Evolutionary conservation across 2,113 vertebrate species (phyloP).

Genomic region (Epinephelus lanceolatus): DNA sequence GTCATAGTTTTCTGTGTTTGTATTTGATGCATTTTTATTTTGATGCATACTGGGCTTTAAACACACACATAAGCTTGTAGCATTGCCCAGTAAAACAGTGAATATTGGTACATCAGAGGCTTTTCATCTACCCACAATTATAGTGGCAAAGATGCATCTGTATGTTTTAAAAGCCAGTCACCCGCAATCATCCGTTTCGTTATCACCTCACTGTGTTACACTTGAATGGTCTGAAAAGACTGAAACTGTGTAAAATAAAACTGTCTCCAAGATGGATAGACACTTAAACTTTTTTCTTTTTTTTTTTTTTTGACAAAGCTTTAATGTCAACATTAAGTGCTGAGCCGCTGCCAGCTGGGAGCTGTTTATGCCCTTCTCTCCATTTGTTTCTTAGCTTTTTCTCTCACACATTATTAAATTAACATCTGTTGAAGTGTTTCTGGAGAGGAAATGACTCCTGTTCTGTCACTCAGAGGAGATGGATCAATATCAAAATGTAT

Average conservation of each 20-base stretch:
- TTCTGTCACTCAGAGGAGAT: slow-evolving; percentile 70
- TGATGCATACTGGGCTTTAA: slow-evolving; percentile 6
- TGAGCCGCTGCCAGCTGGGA: slow-evolving; percentile 70
- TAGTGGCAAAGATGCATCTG: slow-evolving; percentile 24
- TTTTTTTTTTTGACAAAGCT: slow-evolving; percentile 70
- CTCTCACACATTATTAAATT: slow-evolving; percentile 83
- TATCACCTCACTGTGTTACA: slow-evolving; percentile 55
- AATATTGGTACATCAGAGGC: slow-evolving; percentile 27
- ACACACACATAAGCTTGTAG: background rate
- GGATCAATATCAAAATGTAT: slow-evolving; percentile 71
- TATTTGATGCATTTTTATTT: background rate
- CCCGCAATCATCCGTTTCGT: slow-evolving; percentile 55
- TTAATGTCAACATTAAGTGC: slow-evolving; percentile 82
- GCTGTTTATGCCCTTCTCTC: slow-evolving; percentile 74
- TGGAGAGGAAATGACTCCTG: slow-evolving; percentile 67
- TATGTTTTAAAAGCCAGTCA: slow-evolving; percentile 59
- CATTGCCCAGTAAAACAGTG: slow-evolving; percentile 13
- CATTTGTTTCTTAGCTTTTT: slow-evolving; percentile 79
- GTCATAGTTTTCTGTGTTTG: background rate
- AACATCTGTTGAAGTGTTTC: slow-evolving; percentile 79
- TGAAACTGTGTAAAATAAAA: slow-evolving; percentile 67
- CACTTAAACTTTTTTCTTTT: slow-evolving; percentile 62
- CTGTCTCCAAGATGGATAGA: slow-evolving; percentile 73
- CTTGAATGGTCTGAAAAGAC: slow-evolving; percentile 64
- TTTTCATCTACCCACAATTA: slow-evolving; percentile 35